Conservation (phyloP, 2,797 vertebrate species). For the Trematomus bernacchii region DNA sequence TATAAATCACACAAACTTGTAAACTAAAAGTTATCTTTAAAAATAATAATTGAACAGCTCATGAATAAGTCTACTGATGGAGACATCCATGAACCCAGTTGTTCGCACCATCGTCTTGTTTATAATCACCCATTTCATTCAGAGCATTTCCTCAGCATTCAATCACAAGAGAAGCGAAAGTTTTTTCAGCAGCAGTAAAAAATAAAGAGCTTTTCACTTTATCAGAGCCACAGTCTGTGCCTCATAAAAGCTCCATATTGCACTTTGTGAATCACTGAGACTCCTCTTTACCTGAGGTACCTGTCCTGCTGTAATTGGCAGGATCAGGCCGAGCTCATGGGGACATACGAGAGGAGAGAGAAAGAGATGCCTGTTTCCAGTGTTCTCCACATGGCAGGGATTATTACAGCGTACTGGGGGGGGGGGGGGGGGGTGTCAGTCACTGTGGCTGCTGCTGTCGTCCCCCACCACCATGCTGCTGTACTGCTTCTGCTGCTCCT, state of each 20-base stretch:
- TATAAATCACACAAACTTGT: constrained; percentile 5
- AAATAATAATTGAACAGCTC: constrained; percentile 3
- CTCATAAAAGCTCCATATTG: constrained; percentile 49
- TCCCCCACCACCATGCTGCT: constrained; percentile 94
- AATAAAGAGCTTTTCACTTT: constrained; percentile 7
- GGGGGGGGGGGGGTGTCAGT: constrained; percentile 52
- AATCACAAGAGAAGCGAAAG: constrained; percentile 11
- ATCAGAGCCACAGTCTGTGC: constrained; percentile 8
- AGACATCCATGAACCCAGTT: constrained; percentile 17
- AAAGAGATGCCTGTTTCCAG: constrained; percentile 17
- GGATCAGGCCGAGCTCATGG: constrained; percentile 8
- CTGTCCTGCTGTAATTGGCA: background rate
- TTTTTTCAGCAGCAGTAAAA: constrained; percentile 21
- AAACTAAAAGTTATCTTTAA: constrained; percentile 19
- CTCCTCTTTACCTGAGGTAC: constrained; percentile 22
- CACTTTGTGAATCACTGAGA: constrained; percentile 36
- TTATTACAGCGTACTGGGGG: background rate
- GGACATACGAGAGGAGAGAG: background rate
- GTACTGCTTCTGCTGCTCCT: constrained; percentile 96
- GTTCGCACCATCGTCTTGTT: constrained; percentile 5
- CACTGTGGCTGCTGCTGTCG: constrained; percentile 77
- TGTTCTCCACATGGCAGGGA: background rate
- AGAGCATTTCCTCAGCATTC: constrained; percentile 18
- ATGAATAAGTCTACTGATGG: background rate
- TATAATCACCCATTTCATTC: constrained; percentile 38